Percentiles rank a stretch among this genome's conserved stretches.
Conservation (phyloP, 2,113 vertebrate species). For the Calidris pugnax region DNA sequence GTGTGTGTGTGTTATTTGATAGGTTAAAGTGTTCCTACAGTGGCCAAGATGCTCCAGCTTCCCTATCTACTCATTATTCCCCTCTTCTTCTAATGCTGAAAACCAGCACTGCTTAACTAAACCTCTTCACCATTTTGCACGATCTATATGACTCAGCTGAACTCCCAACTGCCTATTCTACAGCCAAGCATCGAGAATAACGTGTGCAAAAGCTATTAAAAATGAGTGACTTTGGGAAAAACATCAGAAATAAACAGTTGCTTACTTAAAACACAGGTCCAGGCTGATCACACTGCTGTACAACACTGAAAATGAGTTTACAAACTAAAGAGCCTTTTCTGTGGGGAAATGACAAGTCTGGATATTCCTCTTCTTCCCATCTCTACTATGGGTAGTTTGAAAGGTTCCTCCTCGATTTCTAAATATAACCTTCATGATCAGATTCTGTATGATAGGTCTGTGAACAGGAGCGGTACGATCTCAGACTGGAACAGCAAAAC, state of each 20-base stretch:
- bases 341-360: not conserved
- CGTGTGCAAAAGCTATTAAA: not conserved
- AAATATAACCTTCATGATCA: not conserved
- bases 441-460: not conserved
- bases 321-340: not conserved
- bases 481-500: not conserved
- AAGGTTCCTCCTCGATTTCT: not conserved
- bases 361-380: not conserved
- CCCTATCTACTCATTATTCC: not conserved
- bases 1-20: not conserved
- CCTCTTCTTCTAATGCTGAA: not conserved
- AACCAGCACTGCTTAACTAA: not conserved
- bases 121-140: not conserved
- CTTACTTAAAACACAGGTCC: not conserved
- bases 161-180: not conserved
- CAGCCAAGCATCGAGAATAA: not conserved
- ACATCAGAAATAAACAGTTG: not conserved
- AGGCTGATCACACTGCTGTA: not conserved
- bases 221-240: not conserved
- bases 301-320: not conserved
- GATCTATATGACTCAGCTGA: not conserved
- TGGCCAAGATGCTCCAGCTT: not conserved
- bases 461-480: not conserved
- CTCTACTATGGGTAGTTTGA: not conserved
- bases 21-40: not conserved